Base-by-base conservation (phyloP, 2,797 vertebrate genomes). In the Botia almorhae region DNA sequence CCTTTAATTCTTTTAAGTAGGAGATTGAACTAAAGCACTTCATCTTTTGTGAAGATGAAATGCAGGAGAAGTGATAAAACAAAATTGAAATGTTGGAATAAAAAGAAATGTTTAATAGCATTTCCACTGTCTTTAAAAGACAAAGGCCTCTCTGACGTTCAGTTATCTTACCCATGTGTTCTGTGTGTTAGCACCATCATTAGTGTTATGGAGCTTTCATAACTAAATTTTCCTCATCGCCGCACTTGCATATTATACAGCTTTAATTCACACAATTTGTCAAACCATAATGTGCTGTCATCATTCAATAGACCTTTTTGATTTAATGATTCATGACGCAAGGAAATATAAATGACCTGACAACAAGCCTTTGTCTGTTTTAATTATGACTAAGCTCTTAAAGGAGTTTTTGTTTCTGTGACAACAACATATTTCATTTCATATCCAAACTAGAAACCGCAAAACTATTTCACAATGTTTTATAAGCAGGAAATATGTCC, bases 151-250 rank as follows among this genome's bases (percentile, higher is more conserved):
- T 74, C 51, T 60, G 63, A 39, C 63, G 10, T 63, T 26, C 60
- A 46, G 6, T 43, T 58, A 73, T 50, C 4, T n/a, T 29, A 64
- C 23, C 23, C 51, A 58, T 65, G 69, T 55, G 60, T 79, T 79
- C 77, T 79, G 50, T 51, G 55, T 48, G 51, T 67, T 73, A 67
- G 69, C 70, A 71, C 33, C 17, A 39, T 64, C 76, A 71, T 81
- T 43, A 2, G 36, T 21, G 76, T 81, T 64, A 67, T 58, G 63
- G 64, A 46, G 58, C 71, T 79, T 82, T 74, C 72, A 80, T 74
- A 80, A 80, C 69, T 69, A 51, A 16, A 80, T 85, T 77, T 69
- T 70, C 65, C 70, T 14, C 79, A 36, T 53, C n/a, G 7, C 46
- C 61, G 78, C 68, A 48, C 53, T 68, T 65, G 33, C 33, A 53